Evolutionary conservation across 2,888 invertebrate genomes (phyloP).

Genomic region (Smittia sp.): DNA sequence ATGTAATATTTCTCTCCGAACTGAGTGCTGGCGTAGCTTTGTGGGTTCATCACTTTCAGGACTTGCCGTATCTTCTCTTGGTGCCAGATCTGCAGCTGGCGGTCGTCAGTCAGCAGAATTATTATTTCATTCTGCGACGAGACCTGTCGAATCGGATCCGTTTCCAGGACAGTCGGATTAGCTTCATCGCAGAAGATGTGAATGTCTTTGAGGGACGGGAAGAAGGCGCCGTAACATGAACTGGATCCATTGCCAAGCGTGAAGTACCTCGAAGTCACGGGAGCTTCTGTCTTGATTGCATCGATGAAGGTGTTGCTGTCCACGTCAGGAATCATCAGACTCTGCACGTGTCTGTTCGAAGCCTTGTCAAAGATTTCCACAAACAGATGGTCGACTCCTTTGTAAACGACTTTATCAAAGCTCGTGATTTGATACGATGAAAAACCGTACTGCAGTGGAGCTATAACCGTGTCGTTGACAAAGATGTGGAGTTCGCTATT

Average conservation of each 20-base stretch:
- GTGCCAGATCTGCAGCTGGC: conserved; percentile 16
- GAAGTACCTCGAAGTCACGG: not conserved
- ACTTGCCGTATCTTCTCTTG: not conserved
- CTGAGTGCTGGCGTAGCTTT: not conserved
- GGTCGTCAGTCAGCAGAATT: conserved; percentile 15
- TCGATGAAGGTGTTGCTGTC: not conserved
- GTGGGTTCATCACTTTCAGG: conserved; percentile 25
- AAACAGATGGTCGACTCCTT: not conserved
- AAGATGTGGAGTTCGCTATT: not conserved
- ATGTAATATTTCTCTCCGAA: conserved; percentile 44
- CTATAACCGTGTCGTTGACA: not conserved
- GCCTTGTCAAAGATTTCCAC: conserved; percentile 17
- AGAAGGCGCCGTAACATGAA: conserved; percentile 11
- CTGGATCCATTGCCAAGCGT: not conserved
- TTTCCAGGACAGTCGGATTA: not conserved
- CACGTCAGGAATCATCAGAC: not conserved
- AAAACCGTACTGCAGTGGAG: not conserved
- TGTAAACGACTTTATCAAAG: conserved; percentile 19
- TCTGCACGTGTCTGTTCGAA: not conserved
- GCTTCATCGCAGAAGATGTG: conserved; percentile 11
- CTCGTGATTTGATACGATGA: not conserved
- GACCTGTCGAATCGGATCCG: not conserved
- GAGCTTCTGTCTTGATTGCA: not conserved
- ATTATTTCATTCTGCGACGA: conserved; percentile 16
- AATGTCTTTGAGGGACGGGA: not conserved